Base-by-base conservation (phyloP, 2,888 invertebrate species). In the Acrobasis repandana region DNA sequence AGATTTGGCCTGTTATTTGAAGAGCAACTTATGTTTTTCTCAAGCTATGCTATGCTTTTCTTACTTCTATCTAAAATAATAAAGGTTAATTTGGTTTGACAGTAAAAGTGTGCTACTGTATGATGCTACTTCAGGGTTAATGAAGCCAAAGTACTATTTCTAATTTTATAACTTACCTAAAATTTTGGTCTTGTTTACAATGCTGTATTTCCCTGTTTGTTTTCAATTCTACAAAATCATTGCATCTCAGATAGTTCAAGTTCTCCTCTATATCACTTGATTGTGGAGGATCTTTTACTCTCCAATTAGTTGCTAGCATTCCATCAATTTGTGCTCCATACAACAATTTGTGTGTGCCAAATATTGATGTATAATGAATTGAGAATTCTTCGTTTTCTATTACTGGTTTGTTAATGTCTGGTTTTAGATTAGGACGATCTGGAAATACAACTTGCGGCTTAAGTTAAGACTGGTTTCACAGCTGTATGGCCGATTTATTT, bases 251-350 rank as follows among this genome's bases (percentile, higher is more conserved):
- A 68, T 75, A 79, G 49, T 65, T 61, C 52, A 80, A 62, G 63
- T 71, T 75, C 9, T 59, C 61, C 20, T 75, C 62, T 60, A 70
- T 43, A 62, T 76, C 63, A 43, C 61, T 18, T 43, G 67, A 61
- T 5, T 67, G 50, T 20, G 73, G 72, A 50, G 68, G 66, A 52
- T 60, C 34, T 36, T 49, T 5, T 1, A 62, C 61, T 34, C 20
- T 38, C 6, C 56, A 46, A 58, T 58, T 48, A 18, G 63, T 67
- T 18, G 72, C 69, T 33, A 78, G 36, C 65, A 80, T 61, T n/a
- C 72, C 77, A 73, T 80, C 80, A 59, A 79, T 79, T 70, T 80
- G 77, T 20, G 79, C 78, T 56, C 76, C 75, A 74, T 79, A 79
- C 36, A 80, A 65, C n/a, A 80, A 60, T 54, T 64, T 67, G 64